Evolutionary conservation across 2,797 vertebrate species (phyloP).

Genomic region (Strix occidentalis): DNA sequence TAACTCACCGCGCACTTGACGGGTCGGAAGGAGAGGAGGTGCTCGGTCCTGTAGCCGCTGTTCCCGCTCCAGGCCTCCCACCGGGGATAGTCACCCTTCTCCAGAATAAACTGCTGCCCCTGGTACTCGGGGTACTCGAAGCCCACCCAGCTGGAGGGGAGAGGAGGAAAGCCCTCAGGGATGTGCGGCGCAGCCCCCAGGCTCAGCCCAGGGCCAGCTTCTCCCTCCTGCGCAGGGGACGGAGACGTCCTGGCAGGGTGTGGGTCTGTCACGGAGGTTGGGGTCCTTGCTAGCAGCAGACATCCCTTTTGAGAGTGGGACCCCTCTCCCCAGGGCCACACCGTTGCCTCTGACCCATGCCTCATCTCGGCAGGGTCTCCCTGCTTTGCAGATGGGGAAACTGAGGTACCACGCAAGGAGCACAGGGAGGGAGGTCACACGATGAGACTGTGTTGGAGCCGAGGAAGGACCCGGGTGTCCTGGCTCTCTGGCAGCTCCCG

Average conservation of each 20-base stretch:
- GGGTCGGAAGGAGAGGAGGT: slow-evolving; percentile 93
- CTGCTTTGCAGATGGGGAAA: not conserved
- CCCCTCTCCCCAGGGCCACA: not conserved
- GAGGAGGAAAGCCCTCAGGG: not conserved
- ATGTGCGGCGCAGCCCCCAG: not conserved
- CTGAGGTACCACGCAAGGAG: not conserved
- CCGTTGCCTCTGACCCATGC: fast-evolving
- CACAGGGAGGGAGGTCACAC: fast-evolving
- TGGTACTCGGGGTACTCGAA: slow-evolving; percentile 95
- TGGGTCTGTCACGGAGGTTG: not conserved
- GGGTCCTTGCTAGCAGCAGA: not conserved
- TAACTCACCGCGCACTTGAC: slow-evolving; percentile 90
- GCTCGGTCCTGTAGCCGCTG: slow-evolving; percentile 92
- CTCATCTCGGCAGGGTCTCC: not conserved
- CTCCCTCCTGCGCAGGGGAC: not conserved
- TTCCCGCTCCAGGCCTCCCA: slow-evolving; percentile 95
- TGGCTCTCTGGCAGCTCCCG: not conserved
- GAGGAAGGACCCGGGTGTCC: not conserved
- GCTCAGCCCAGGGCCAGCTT: not conserved
- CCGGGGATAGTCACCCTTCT: slow-evolving; percentile 95
- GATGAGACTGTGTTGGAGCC: not conserved
- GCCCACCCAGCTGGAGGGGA: slow-evolving; percentile 86
- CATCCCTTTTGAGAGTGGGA: not conserved
- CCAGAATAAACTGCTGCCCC: slow-evolving; percentile 97
- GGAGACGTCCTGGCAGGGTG: not conserved